A percentile compares a stretch with the other conserved stretches of the same genome.
Evolutionary conservation across 2,797 vertebrate genomes (phyloP).

Genomic region (Paramormyrops hopkinsi): DNA sequence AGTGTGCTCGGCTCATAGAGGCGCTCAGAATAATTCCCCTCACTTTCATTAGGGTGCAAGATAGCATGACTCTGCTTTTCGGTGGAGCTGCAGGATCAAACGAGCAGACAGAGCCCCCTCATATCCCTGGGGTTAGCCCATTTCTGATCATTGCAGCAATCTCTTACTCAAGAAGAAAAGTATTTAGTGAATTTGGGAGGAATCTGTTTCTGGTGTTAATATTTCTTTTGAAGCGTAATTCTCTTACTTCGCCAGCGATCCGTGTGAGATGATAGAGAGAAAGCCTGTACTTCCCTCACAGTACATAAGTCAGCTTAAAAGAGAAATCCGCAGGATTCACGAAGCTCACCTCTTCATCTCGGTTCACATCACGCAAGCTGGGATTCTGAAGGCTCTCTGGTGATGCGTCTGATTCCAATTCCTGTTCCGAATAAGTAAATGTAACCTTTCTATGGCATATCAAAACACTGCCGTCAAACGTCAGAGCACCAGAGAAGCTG

Average conservation of each 20-base stretch:
- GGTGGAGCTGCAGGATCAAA: not conserved
- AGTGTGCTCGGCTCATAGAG: not conserved
- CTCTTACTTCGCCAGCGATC: not conserved
- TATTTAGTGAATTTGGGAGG: not conserved
- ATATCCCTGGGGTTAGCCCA: not conserved
- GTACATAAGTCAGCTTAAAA: not conserved
- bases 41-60: not conserved
- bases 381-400: not conserved
- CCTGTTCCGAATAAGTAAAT: not conserved
- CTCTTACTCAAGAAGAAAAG: not conserved
- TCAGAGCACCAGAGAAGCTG: not conserved
- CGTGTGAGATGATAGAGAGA: not conserved
- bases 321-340: not conserved
- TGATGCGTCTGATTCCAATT: not conserved
- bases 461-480: not conserved
- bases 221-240: not conserved
- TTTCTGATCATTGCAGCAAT: not conserved
- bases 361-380: not conserved
- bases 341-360: not conserved
- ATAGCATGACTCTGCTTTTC: not conserved
- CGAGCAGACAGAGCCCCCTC: not conserved
- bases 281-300: not conserved
- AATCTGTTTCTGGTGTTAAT: not conserved
- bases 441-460: not conserved
- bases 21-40: not conserved